Conservation (phyloP, 2,888 invertebrate genomes). For the Mimachlamys varia region DNA sequence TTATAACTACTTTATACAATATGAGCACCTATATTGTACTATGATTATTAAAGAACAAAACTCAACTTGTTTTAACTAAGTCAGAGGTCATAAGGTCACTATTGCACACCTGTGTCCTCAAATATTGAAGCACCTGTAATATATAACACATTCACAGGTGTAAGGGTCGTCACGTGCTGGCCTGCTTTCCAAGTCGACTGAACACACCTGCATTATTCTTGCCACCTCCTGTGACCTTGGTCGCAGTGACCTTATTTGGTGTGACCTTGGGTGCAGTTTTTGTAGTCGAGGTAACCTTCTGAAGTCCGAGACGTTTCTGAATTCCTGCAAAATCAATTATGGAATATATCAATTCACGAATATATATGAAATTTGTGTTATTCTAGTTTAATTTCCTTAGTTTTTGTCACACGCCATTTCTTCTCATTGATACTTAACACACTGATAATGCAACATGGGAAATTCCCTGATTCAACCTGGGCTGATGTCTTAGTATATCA, state of each 20-base stretch:
- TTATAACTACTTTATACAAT: background rate
- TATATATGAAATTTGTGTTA: no score
- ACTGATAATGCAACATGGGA: no score
- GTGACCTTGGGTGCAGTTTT: background rate
- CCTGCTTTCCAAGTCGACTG: conserved; percentile 65
- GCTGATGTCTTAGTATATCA: no score
- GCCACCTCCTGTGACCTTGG: background rate
- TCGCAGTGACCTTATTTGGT: background rate
- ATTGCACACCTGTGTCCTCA: background rate
- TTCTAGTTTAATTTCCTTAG: no score
- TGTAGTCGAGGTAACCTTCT: conserved; percentile 46
- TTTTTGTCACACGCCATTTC: no score
- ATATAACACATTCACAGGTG: background rate
- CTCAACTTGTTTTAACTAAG: background rate
- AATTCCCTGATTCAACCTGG: no score
- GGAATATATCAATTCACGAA: no score
- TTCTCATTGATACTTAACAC: no score
- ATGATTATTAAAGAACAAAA: background rate
- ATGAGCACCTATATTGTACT: background rate
- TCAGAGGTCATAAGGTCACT: background rate
- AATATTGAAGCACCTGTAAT: background rate
- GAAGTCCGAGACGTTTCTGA: conserved; percentile 41
- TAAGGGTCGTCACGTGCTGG: conserved; percentile 4
- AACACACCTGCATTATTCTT: conserved; percentile 61
- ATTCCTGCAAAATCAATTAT: conserved; percentile 34